Percentiles rank a stretch among this genome's conserved stretches.
phyloP scores from a whole-genome alignment of 2,888 invertebrate genomes.

The Lasius fuliginosus region DNA sequence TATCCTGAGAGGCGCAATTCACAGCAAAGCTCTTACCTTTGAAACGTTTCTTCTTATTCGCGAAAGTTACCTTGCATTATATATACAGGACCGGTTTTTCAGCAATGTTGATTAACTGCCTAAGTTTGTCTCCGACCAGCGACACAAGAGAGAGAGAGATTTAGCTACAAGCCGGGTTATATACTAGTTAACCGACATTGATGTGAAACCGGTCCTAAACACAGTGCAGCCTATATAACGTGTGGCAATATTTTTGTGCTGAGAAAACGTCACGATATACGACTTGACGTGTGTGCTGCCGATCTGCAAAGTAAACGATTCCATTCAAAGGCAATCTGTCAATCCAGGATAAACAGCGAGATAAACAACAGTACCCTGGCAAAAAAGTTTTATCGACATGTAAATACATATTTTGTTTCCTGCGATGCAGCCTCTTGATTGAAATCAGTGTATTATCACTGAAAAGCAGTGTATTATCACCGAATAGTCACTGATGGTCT shows the following conservation, averaged over 20 bases:
- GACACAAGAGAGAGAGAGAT: neutral
- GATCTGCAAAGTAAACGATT: neutral
- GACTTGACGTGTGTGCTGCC: neutral
- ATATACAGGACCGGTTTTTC: conserved; percentile 18
- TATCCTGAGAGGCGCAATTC: neutral
- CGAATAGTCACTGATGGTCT: too few species aligned
- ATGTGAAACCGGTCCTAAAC: conserved; percentile 13
- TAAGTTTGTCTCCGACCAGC: conserved; percentile 1
- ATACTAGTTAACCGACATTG: conserved; percentile 15
- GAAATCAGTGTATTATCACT: neutral
- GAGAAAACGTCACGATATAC: neutral
- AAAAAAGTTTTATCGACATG: neutral
- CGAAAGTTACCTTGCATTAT: conserved; percentile 24
- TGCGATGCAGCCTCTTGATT: neutral
- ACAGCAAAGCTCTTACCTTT: neutral
- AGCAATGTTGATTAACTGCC: neutral
- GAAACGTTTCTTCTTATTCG: conserved; percentile 22
- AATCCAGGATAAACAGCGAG: conserved; percentile 15
- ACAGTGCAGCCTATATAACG: neutral
- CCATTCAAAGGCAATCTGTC: conserved; percentile 11
- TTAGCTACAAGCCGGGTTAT: neutral
- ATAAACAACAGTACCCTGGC: neutral
- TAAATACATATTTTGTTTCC: neutral
- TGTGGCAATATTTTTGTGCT: neutral
- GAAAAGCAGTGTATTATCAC: too few species aligned